Evolutionary conservation across 2,113 vertebrate genomes (phyloP), one percentile per base, ranked within the genome.

Genomic region (Chloropsis hardwickii): DNA sequence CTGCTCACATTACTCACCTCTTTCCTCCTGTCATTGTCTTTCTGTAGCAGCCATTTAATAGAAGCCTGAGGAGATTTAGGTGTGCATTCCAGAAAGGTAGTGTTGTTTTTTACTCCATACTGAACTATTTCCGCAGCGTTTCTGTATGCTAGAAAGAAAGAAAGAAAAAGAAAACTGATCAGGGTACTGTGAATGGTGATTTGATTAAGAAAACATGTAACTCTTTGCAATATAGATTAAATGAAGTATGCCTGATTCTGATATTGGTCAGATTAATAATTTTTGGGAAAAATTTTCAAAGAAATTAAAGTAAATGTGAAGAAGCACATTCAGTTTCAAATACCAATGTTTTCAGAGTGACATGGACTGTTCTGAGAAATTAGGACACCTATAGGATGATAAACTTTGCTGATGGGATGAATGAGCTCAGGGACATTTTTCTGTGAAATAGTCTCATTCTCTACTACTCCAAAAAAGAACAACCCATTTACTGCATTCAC

Each of bases 61-160:
- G 99, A 99, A 33, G 99, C 99, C 96, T 99, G 99, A 4, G 99
- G 99, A 94, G 99, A 98, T 97, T 99, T 99, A 40, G 99, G 98
- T 29, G 98, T 94, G 61, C 99, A 99, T 97, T 99, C 99, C 20
- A 99, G 98, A 97, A 99, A 99, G 61, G 99, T 99, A 94, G 99
- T 99, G 97, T 99, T 99, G 98, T 99, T 99, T 98, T 98, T 99
- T 3, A 99, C 98, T 83, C 99, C 99, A 11, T 99, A 99, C 86
- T 99, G 99, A 88, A 98, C 98, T 96, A 98, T 98, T 97, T 99
- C 99, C 92, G 98, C 99, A 31, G 99, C 99, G 1, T 99, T 99
- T 98, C 99, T 99, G 95, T 99, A 99, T 27, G 98, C 99, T 99
- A 93, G 47, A 90, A 96, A 65, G 45, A 53, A 95, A 60, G 35